Evolutionary conservation across 2,888 invertebrate genomes (phyloP).

Genomic region (Helleia helle): DNA sequence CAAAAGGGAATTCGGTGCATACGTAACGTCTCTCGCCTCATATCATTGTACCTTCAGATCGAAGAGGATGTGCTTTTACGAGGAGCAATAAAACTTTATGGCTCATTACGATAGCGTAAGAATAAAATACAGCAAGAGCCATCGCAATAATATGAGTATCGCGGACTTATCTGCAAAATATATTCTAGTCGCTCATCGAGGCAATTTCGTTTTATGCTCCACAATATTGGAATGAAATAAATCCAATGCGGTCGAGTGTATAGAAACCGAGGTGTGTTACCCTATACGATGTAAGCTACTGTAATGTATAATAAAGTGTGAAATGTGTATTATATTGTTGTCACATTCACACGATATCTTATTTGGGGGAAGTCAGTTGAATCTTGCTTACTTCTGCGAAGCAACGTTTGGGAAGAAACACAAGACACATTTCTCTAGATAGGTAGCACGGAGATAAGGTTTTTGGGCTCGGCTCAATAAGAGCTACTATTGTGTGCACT

Average conservation of each 20-base stretch:
- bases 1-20: constrained; percentile 1
- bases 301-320: too few species aligned
- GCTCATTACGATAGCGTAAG: constrained; percentile 56
- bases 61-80: constrained; percentile 48
- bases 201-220: constrained; percentile 16
- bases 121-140: constrained; percentile 47
- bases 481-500: too few species aligned
- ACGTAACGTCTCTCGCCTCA: constrained; percentile 31
- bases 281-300: not conserved
- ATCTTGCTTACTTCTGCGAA: too few species aligned
- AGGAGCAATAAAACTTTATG: constrained; percentile 51
- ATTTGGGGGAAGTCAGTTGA: too few species aligned
- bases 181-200: constrained; percentile 8
- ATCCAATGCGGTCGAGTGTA: constrained; percentile 46
- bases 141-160: constrained; percentile 37
- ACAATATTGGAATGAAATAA: constrained; percentile 34
- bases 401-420: too few species aligned
- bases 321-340: too few species aligned
- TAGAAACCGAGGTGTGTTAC: constrained; percentile 27
- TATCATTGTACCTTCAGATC: constrained; percentile 29
- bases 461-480: too few species aligned
- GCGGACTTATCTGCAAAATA: not conserved
- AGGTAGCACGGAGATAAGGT: too few species aligned
- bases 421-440: too few species aligned
- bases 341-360: too few species aligned